Base-by-base conservation (phyloP, 2,888 invertebrate species). In the Linyphia triangularis region DNA sequence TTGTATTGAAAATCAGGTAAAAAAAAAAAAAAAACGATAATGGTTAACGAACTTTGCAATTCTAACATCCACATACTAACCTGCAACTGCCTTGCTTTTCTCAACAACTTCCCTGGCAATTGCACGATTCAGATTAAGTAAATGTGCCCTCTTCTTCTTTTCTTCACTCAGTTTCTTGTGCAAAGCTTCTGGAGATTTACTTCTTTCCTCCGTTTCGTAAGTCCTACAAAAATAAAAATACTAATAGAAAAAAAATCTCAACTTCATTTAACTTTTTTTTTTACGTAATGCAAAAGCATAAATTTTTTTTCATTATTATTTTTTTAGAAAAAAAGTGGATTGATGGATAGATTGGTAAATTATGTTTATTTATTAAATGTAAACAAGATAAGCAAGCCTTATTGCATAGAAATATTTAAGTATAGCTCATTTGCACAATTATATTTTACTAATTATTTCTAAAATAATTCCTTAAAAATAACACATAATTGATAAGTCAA, bases 11-110 rank as follows among this genome's bases (percentile, higher is more conserved):
- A 40, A 13, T 19, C 16, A 59, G 1, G 7, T 40, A 40, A n/a
- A n/a, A n/a, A n/a, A n/a, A n/a, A n/a, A n/a, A n/a, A n/a, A n/a
- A n/a, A n/a, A n/a, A n/a, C n/a, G n/a, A n/a, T n/a, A n/a, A n/a
- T n/a, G n/a, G n/a, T n/a, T n/a, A n/a, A n/a, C n/a, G n/a, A n/a
- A n/a, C n/a, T n/a, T n/a, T n/a, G n/a, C n/a, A n/a, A n/a, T n/a
- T n/a, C n/a, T n/a, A n/a, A n/a, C n/a, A 40, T 40, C 16, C 16
- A 9, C 9, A 40, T 1, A 79, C 73, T 90, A 95, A 98, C 98
- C 98, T 93, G 98, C 98, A 91, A 97, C 97, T 92, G 97, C 96
- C 94, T 97, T 97, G 94, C 97, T 97, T 95, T 97, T 97, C 93
- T 97, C 96, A 94, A 97, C 98, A 91, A 98, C 98, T 90, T 93